Conservation (phyloP, 2,888 invertebrate genomes). For the Phytoseiulus persimilis region DNA sequence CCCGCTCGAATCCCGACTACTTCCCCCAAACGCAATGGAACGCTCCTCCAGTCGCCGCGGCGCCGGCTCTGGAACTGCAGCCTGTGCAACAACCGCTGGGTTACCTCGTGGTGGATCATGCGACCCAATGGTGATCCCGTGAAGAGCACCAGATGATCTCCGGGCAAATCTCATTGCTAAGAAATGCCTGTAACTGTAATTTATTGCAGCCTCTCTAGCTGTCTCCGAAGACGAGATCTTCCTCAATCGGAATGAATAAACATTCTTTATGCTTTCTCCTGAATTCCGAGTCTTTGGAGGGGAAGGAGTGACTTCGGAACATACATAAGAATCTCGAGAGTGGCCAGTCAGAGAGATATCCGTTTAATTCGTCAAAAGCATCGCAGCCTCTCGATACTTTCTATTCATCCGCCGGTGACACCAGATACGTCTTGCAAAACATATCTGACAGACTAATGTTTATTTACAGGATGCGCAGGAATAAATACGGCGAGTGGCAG, state of each 20-base stretch:
- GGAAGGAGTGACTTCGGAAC: no score
- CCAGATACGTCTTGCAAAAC: not conserved
- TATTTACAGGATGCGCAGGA: not conserved
- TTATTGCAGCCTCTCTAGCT: not conserved
- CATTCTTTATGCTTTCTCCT: not conserved
- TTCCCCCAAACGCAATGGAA: not conserved
- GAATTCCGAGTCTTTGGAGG: no score
- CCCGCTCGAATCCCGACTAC: constrained; percentile 21
- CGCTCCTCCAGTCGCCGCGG: not conserved
- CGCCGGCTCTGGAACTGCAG: not conserved
- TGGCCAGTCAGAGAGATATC: no score
- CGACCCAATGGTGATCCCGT: not conserved
- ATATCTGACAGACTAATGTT: not conserved
- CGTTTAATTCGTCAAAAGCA: no score
- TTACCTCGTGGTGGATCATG: not conserved
- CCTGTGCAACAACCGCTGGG: not conserved
- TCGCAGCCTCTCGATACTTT: no score
- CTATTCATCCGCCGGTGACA: no score
- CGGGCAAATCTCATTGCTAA: not conserved
- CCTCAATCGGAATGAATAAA: not conserved
- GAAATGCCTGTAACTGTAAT: not conserved
- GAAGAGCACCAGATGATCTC: not conserved
- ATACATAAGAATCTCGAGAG: no score
- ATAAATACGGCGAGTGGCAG: not conserved
- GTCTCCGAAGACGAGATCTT: not conserved